These are phyloP conservation scores for Hyperoplus immaculatus DNA, from an alignment of 2,797 vertebrate genomes.

Conservation along the genomic window DNA sequence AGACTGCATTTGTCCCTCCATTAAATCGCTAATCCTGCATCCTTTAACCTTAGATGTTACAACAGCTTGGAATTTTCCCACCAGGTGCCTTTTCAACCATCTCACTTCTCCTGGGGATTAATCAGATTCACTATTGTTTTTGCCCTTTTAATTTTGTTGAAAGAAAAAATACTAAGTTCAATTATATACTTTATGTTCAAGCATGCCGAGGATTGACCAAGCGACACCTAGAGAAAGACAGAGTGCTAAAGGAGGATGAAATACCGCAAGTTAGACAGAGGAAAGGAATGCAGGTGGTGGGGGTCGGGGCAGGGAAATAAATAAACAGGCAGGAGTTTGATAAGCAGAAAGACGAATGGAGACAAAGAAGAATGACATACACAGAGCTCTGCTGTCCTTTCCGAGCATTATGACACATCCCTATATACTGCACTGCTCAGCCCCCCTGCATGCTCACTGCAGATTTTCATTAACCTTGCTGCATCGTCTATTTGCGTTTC, in stretches of 20 bases:
- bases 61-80: constrained; percentile 74
- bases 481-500: constrained; percentile 53
- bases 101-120: constrained; percentile 45
- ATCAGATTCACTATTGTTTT: constrained; percentile 41
- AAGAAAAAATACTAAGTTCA: constrained; percentile 12
- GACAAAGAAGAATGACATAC: constrained; percentile 41
- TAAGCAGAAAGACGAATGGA: constrained; percentile 39
- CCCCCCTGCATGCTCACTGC: constrained; percentile 53
- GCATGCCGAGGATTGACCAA: not conserved
- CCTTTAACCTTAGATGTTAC: constrained; percentile 68
- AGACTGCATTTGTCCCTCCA: constrained; percentile 65
- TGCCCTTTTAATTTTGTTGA: constrained; percentile 18
- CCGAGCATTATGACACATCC: constrained; percentile 64
- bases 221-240: not conserved
- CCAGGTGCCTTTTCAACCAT: constrained; percentile 51
- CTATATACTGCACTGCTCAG: constrained; percentile 49
- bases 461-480: constrained; percentile 76
- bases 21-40: constrained; percentile 69
- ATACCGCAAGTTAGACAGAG: constrained; percentile 10
- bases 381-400: constrained; percentile 40
- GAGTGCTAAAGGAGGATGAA: constrained; percentile 17
- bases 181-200: constrained; percentile 6
- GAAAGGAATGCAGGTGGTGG: not conserved
- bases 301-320: not conserved
- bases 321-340: constrained; percentile 41